phyloP scores from a whole-genome alignment of 2,888 invertebrate species.

The Lingula anatina region DNA sequence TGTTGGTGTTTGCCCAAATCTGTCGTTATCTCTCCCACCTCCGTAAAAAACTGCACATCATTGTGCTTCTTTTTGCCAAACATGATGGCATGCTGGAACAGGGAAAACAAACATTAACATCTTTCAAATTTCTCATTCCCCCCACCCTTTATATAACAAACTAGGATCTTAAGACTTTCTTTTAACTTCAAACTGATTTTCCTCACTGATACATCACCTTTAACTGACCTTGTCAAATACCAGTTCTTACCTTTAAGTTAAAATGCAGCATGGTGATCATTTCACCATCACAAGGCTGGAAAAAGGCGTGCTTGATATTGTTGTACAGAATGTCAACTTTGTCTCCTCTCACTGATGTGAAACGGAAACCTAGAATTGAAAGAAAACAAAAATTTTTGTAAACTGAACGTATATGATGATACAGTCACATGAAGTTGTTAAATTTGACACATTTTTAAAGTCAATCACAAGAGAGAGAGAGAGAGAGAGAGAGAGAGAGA shows the following conservation, averaged over 20 bases:
- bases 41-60: conserved; percentile 99
- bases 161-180: neutral
- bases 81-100: conserved; percentile 84
- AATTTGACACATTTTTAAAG: too few relatives aligned
- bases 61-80: conserved; percentile 99
- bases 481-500: too few relatives aligned
- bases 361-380: conserved; percentile 60
- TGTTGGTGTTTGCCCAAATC: conserved; percentile 99
- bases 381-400: neutral
- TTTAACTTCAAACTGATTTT: neutral
- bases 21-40: conserved; percentile 99
- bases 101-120: conserved; percentile 2
- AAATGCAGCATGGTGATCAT: conserved; percentile 99
- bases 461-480: too few relatives aligned
- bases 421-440: too few relatives aligned
- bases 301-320: conserved; percentile 98
- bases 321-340: conserved; percentile 99
- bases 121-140: too few relatives aligned
- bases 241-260: conserved; percentile 78
- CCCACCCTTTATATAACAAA: too few relatives aligned
- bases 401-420: too few relatives aligned
- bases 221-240: too few relatives aligned
- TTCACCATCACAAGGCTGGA: conserved; percentile 98
- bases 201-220: neutral
- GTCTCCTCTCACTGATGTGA: conserved; percentile 98